A percentile compares a stretch with the other conserved stretches of the same genome.
Evolutionary conservation across 2,797 vertebrate genomes (phyloP).

Genomic region (Phrynocephalus vlangalii): DNA sequence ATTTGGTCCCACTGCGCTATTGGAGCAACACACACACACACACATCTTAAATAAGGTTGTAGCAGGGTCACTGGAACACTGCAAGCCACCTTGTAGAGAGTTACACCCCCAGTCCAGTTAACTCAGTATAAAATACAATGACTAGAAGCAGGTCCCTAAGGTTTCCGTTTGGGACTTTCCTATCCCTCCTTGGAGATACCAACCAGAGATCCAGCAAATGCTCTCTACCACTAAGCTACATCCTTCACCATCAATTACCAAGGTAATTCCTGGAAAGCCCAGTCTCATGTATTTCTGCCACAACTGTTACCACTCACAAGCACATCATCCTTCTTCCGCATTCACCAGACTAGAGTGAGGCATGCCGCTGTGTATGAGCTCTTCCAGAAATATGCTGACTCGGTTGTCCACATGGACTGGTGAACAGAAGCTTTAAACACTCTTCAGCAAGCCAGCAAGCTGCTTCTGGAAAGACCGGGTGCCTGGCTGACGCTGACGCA

Average conservation of each 20-base stretch:
- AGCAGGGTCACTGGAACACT: neutral
- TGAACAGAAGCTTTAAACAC: neutral
- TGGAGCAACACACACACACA: no score
- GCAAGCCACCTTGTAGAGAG: neutral
- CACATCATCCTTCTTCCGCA: neutral
- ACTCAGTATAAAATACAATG: neutral
- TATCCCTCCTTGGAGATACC: neutral
- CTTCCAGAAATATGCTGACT: conserved; percentile 19
- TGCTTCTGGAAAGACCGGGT: neutral
- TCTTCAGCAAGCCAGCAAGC: neutral
- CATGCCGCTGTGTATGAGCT: neutral
- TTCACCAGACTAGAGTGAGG: neutral
- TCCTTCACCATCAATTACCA: no score
- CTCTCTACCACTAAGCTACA: neutral
- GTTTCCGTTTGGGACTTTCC: neutral
- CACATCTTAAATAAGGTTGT: no score
- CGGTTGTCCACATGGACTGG: neutral
- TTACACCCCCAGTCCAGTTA: neutral
- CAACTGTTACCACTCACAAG: neutral
- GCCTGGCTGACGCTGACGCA: neutral
- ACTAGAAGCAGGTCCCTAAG: neutral
- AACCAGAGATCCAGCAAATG: neutral
- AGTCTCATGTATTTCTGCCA: neutral
- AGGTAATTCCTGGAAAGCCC: neutral
- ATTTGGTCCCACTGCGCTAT: no score